Evolutionary conservation across 2,113 vertebrate species (phyloP).

Genomic region (Cephalopterus ornatus): DNA sequence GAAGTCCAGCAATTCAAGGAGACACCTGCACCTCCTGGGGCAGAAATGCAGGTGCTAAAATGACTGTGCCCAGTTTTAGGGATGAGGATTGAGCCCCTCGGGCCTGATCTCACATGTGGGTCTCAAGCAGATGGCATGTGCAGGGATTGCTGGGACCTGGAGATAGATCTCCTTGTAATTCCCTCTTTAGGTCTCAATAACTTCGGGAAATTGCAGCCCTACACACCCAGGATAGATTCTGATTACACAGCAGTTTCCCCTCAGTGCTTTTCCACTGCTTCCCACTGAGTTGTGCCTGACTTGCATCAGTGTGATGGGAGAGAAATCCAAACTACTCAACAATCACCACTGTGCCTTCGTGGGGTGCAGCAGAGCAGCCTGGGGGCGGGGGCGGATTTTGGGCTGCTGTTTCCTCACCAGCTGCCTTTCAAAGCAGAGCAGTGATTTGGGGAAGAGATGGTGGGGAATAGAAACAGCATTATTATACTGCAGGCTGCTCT

Average conservation of each 20-base stretch:
- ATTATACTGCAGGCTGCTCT: neutral
- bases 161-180: neutral
- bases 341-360: neutral
- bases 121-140: neutral
- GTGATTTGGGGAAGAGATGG: neutral
- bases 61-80: neutral
- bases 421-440: neutral
- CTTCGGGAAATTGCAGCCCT: neutral
- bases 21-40: neutral
- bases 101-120: neutral
- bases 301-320: neutral
- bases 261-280: neutral
- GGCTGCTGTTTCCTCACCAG: neutral
- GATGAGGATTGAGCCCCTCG: neutral
- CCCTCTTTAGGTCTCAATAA: neutral
- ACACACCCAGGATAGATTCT: neutral
- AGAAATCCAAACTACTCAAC: neutral
- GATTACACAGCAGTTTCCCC: neutral
- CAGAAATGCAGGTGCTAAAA: neutral
- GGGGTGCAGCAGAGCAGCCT: neutral
- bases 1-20: neutral
- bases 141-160: neutral
- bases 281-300: neutral
- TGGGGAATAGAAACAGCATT: neutral
- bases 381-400: neutral